Base-by-base conservation (phyloP, 2,888 invertebrate genomes). In the Plusia festucae region DNA sequence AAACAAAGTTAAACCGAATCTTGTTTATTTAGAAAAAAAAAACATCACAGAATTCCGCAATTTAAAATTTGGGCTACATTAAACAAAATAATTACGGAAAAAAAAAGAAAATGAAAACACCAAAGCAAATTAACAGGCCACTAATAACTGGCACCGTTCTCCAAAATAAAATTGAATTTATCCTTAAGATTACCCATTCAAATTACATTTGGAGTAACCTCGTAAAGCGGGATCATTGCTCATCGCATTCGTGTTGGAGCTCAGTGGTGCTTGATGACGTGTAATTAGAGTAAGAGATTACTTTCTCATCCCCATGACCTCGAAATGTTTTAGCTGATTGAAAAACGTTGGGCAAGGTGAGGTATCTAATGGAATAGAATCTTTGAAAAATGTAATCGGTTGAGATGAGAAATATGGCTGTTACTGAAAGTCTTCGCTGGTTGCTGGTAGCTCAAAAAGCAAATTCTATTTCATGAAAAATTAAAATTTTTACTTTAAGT, bases 291-390 rank as follows among this genome's bases (percentile, higher is more conserved):
- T 62, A 52, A 70, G 53, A 76, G 70, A 53, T 65, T 57, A 65
- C 62, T 78, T 67, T 55, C 44, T 53, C 16, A 68, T 75, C 58
- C 54, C 66, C 60, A 67, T 34, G 61, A 44, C 57, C 52, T 60
- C 62, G 6, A 34, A 74, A 75, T 75, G 59, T 68, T 75, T 78
- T 78, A 78, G 68, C 60, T 77, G 79, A 77, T 77, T 77, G 76
- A 70, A 74, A 64, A 67, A 57, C 24, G n/a, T 49, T 53, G 62
- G 22, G 51, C 27, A 52, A 55, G 55, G 18, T 51, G 60, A 68
- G 58, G 68, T 56, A 67, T 71, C 18, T 40, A 24, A 34, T 24
- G 18, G 2, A 20, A 30, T 30, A 2, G 52, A 52, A 15, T 24
- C 15, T 15, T 24, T 15, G 13, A 24, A 15, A 24, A 24, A 24